Base-by-base conservation (phyloP, 2,888 invertebrate species). In the Anthophora plumipes region DNA sequence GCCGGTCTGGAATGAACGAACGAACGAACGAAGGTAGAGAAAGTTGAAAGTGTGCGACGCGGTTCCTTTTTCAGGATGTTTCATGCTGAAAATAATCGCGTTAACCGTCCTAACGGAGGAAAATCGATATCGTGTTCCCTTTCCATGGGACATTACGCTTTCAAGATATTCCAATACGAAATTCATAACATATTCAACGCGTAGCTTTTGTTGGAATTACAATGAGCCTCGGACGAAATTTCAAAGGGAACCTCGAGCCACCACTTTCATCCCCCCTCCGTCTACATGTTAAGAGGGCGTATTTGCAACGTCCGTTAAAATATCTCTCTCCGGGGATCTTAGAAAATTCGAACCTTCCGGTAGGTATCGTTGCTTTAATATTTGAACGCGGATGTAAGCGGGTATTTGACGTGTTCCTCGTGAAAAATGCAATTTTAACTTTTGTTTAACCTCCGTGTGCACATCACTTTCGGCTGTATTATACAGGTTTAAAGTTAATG, bases 151-250 rank as follows among this genome's bases (percentile, higher is more conserved):
- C 52, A 54, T 66, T 79, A 70, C 52, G 63, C 54, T 70, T 60
- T 68, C 64, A 57, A 77, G 71, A 50, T 52, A 67, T 77, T 71
- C n/a, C 80, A 57, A 77, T 77, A 68, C 31, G 63, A 61, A 50
- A 67, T 52, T 61, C 66, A 46, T 67, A 77, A 72, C 67, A 55
- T 63, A 57, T 77, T 80, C 69, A 75, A 43, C 31, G 25, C 41
- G 41, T 57, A 67, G 61, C 48, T 43, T 64, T 60, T 31, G 60
- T 25, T 8, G 48, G 57, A 59, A 67, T 57, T 67, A 73, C 57
- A 73, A 73, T 68, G 68, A 68, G 55, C 20, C 68, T 50, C 39
- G 17, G 48, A 68, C 41, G 55, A 67, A 66, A 55, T 22, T 67
- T 72, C 48, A 55, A 68, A 63, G 37, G 66, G 57, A 67, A n/a